Percentiles rank a stretch among this genome's conserved stretches.
Conservation (phyloP, 2,113 vertebrate genomes). For the Clinocottus analis region DNA sequence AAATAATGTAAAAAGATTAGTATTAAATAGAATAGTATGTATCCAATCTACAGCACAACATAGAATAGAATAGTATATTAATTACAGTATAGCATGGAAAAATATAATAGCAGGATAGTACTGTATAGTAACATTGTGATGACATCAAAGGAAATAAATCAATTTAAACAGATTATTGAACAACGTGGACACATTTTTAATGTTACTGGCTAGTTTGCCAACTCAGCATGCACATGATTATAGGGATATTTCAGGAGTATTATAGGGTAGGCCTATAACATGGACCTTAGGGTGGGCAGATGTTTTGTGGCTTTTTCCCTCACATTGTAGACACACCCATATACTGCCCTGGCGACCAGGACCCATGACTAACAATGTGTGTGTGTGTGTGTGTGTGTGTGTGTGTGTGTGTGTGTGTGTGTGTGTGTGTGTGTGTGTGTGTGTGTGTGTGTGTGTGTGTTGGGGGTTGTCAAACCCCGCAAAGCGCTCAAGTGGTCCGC, state of each 20-base stretch:
- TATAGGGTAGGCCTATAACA: background rate
- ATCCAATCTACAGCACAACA: background rate
- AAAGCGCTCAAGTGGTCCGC: background rate
- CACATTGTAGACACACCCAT: too few relatives aligned
- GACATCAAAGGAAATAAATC: background rate
- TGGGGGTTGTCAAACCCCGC: slow-evolving; percentile 12
- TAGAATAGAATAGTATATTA: background rate
- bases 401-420: too few relatives aligned
- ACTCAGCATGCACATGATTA: background rate
- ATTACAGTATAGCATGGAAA: background rate
- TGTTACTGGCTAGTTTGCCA: background rate
- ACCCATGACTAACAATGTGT: slow-evolving; percentile 18
- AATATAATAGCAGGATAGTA: background rate
- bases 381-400: slow-evolving; percentile 11
- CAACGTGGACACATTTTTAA: background rate
- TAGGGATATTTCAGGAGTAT: background rate
- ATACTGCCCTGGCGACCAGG: slow-evolving; percentile 52
- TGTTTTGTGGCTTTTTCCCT: slow-evolving; percentile 31
- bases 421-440: background rate
- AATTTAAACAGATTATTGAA: background rate
- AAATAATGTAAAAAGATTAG: background rate
- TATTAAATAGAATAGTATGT: background rate
- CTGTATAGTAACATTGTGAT: background rate
- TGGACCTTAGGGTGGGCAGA: slow-evolving; percentile 47
- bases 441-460: too few relatives aligned